phyloP scores from a whole-genome alignment of 2,113 vertebrate species.

The Columba janthina region DNA sequence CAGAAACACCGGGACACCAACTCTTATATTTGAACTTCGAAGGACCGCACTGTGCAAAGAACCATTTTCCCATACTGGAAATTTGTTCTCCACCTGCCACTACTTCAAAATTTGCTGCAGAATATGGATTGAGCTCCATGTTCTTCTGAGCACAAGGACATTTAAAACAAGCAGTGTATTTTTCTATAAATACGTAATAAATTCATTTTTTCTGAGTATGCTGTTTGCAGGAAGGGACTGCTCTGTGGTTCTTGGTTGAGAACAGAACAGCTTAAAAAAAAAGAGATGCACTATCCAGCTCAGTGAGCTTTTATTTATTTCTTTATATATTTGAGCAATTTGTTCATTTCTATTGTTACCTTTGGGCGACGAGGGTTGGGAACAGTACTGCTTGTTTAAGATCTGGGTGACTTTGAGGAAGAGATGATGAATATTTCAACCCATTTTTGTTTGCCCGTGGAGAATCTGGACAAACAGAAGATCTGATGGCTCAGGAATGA shows the following conservation, averaged over 20 bases:
- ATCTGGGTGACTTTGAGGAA: background rate
- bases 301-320: slow-evolving; percentile 23
- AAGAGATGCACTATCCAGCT: background rate
- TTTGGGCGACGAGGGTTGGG: background rate
- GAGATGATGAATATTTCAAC: background rate
- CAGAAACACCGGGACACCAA: slow-evolving; percentile 37
- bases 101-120: background rate
- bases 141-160: background rate
- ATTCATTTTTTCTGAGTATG: background rate
- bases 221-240: background rate
- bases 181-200: slow-evolving; percentile 54
- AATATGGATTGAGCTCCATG: background rate
- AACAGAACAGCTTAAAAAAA: background rate
- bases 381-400: background rate
- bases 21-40: slow-evolving; percentile 60
- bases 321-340: background rate
- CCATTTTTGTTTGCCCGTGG: background rate
- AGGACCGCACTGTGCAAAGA: background rate
- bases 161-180: slow-evolving; percentile 29
- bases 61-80: background rate
- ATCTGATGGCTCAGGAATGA: background rate
- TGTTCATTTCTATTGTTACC: background rate
- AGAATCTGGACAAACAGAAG: background rate
- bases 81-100: background rate
- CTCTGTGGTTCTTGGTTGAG: background rate